Base-by-base conservation (phyloP, 30 jellyfish, hydroid and myxozoan species). In the Aurelia sp. region DNA sequence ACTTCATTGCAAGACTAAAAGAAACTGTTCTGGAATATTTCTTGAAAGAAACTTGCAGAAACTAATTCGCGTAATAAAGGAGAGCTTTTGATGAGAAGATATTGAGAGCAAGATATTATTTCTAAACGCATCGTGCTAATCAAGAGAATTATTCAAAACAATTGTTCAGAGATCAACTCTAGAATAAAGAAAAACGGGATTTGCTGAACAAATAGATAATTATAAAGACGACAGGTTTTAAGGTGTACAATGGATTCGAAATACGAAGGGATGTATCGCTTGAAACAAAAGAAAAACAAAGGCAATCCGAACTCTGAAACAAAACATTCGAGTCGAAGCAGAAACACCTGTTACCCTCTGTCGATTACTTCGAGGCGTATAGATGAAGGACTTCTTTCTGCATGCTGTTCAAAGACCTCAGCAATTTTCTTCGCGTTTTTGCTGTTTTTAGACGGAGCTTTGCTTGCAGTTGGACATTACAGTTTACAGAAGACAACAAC, bases 401-500 rank as follows among this genome's bases (percentile, higher is more conserved):
- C 61, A 20, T 19, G 55, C 15, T 44, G 55, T 1, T 31, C 76
- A 24, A 22, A 21, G 17, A n/a, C 90, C 41, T 53, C 70, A 9
- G 60, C 52, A 8, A 65, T 63, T 9, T 31, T 60, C 41, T 68
- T 51, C 47, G 92, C 78, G 4, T 53, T 69, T 19, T 30, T 72
- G 30, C 55, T 17, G 33, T 33, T 82, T 17, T 55, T 82, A 40
- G 72, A 67, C 80, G 92, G 92, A 66, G 24, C 72, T 7, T 72
- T 82, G 38, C 38, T 82, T 33, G 92, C 86, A 8, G 78, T 71
- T 68, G 92, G 92, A n/a, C 92, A 82, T 63, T 82, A 68, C 50
- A 82, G 92, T 53, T n/a, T 82, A 22, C 92, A 82, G 73, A 48
- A 75, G 63, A 82, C 80, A 1, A 82, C 92, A 19, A 69, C 72